A percentile compares a stretch with the other conserved stretches of the same genome.
phyloP scores from a whole-genome alignment of 1,140 invertebrate species.

The Ptiloglossa arizonensis region DNA sequence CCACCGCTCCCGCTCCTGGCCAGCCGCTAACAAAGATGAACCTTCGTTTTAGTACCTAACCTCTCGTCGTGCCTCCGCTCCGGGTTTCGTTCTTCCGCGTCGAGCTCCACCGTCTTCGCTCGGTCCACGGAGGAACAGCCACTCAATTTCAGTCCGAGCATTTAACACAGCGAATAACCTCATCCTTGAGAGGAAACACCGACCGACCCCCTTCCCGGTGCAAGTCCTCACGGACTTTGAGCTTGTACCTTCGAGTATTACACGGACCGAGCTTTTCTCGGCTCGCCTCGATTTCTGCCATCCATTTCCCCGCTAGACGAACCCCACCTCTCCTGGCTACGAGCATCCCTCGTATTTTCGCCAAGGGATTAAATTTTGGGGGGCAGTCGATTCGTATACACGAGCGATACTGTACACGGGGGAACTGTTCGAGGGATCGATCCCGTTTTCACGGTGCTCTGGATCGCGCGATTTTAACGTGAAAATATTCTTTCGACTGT shows the following conservation, averaged over 20 bases:
- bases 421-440: too few relatives aligned
- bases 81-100: neutral
- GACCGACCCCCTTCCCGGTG: neutral
- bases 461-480: too few relatives aligned
- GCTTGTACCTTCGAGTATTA: conserved; percentile 37
- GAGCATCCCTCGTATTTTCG: conserved; percentile 24
- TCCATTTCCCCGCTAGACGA: conserved; percentile 28
- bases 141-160: conserved; percentile 61
- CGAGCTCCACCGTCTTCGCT: conserved; percentile 6
- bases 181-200: conserved; percentile 24
- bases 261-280: conserved; percentile 33
- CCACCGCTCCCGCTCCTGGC: conserved; percentile 18
- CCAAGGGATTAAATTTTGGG: conserved; percentile 32
- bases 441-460: too few relatives aligned
- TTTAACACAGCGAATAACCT: conserved; percentile 57
- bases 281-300: conserved; percentile 31
- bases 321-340: too few relatives aligned
- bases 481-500: too few relatives aligned
- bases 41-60: conserved; percentile 52
- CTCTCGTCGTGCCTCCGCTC: conserved; percentile 16
- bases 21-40: conserved; percentile 66
- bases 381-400: neutral
- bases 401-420: neutral
- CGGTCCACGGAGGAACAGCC: conserved; percentile 15
- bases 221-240: conserved; percentile 13